Evolutionary conservation across 2,797 vertebrate genomes (phyloP).

Genomic region (Diglossa cyanea): DNA sequence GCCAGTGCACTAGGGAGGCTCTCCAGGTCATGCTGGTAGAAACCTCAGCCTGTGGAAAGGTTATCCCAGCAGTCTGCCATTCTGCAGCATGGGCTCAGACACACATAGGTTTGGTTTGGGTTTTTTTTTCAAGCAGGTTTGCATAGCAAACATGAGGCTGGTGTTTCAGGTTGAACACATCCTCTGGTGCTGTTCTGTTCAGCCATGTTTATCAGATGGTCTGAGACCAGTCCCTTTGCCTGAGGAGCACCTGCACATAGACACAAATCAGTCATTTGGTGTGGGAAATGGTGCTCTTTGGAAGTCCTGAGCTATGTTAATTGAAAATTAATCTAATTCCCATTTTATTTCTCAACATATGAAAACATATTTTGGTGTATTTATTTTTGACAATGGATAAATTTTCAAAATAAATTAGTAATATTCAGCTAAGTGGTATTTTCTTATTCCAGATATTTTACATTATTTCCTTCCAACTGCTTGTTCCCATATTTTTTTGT

Average conservation of each 20-base stretch:
- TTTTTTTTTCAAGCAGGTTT: background rate
- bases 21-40: background rate
- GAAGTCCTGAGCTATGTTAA: background rate
- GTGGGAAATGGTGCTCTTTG: background rate
- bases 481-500: background rate
- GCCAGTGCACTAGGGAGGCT: background rate
- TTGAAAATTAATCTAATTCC: background rate
- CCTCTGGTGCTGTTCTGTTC: background rate
- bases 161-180: background rate
- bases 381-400: background rate
- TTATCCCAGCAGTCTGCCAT: background rate
- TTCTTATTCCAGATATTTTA: background rate
- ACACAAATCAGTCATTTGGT: accelerated
- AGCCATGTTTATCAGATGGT: accelerated
- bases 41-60: background rate
- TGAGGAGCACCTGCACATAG: accelerated
- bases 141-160: background rate
- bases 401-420: background rate
- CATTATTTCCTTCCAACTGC: background rate
- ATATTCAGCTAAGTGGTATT: background rate
- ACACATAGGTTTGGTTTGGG: background rate
- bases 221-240: background rate
- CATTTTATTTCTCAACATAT: background rate
- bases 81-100: background rate
- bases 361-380: background rate